Evolutionary conservation across 2,113 vertebrate species (phyloP).

Genomic region (Centropus unirufus): DNA sequence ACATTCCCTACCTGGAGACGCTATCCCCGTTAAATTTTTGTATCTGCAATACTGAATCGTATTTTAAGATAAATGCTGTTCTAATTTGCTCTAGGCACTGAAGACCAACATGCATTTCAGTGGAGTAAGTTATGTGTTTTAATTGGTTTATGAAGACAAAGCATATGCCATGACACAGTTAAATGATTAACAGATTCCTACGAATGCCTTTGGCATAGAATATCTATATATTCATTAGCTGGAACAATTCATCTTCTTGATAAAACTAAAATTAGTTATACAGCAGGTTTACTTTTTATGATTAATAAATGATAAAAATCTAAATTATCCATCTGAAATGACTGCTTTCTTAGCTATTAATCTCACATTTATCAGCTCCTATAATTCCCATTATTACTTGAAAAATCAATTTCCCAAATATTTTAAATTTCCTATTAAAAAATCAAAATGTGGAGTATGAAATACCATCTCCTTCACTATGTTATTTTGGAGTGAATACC

Average conservation of each 20-base stretch:
- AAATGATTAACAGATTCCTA: constrained; percentile 84
- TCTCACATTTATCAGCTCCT: constrained; percentile 78
- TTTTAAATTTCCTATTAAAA: constrained; percentile 68
- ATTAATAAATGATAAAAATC: constrained; percentile 84
- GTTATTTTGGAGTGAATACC: constrained; percentile 30
- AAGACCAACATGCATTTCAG: constrained; percentile 73
- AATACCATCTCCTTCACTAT: constrained; percentile 34
- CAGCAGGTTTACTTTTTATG: constrained; percentile 82
- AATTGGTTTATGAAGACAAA: constrained; percentile 83
- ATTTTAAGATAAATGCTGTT: constrained; percentile 75
- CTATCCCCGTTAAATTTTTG: neutral
- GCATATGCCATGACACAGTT: constrained; percentile 82
- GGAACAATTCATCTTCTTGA: constrained; percentile 83
- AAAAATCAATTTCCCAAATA: constrained; percentile 76
- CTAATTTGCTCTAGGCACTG: constrained; percentile 74
- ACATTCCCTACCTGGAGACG: constrained; percentile 50
- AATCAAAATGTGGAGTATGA: constrained; percentile 28
- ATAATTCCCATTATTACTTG: constrained; percentile 66
- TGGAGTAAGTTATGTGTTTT: constrained; percentile 77
- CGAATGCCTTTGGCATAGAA: constrained; percentile 80
- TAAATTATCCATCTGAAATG: constrained; percentile 83
- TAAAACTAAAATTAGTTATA: constrained; percentile 85
- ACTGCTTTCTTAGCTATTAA: constrained; percentile 78
- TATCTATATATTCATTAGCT: constrained; percentile 83
- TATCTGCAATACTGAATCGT: constrained; percentile 9